Percentiles rank a stretch among this genome's conserved stretches.
Evolutionary conservation across 2,797 vertebrate species (phyloP).

Genomic region (Gallirallus australis): DNA sequence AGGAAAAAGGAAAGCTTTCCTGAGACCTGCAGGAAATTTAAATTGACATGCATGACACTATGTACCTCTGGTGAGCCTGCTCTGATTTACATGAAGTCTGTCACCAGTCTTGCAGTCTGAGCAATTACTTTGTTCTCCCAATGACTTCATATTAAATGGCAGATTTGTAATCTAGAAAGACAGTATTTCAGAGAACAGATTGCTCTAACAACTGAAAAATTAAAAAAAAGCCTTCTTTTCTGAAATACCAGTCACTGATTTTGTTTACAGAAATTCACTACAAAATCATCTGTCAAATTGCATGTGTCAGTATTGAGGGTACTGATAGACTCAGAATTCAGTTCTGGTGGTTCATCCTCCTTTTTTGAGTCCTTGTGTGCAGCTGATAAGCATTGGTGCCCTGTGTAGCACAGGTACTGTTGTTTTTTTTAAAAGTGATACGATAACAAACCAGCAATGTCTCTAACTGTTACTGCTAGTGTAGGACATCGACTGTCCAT

Average conservation of each 20-base stretch:
- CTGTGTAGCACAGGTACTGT: neutral
- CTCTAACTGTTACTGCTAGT: neutral
- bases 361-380: neutral
- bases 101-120: accelerated
- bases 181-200: neutral
- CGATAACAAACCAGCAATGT: neutral
- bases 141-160: neutral
- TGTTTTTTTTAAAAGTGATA: neutral
- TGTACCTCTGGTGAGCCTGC: neutral
- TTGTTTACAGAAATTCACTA: neutral
- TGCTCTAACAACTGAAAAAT: neutral
- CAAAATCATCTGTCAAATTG: neutral
- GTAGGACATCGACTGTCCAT: neutral
- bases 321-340: neutral
- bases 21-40: neutral
- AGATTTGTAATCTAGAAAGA: neutral
- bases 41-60: neutral
- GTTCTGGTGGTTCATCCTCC: neutral
- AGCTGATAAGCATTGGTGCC: neutral
- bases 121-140: neutral
- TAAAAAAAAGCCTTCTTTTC: neutral
- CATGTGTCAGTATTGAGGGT: neutral
- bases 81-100: neutral
- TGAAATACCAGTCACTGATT: neutral
- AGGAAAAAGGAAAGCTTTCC: neutral